Base-by-base conservation (phyloP, 2,113 vertebrate species). In the Thryonomys swinderianus region DNA sequence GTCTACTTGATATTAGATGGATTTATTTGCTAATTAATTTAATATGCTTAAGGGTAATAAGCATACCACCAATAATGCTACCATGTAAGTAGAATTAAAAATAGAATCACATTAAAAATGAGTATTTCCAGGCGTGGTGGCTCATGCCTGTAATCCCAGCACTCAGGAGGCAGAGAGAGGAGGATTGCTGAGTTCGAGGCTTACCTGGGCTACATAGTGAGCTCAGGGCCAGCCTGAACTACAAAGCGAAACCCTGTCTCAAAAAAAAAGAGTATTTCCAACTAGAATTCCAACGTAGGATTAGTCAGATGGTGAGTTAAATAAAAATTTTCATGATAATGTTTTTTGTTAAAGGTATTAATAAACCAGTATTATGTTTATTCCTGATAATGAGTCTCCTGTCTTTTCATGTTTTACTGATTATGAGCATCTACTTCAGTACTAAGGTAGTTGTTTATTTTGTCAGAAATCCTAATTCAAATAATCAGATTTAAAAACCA, bases 21-120 rank as follows among this genome's bases (percentile, higher is more conserved):
- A 95, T 57, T 96, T 96, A 76, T 53, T 86, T 94, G 94, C 32
- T 90, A 97, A 90, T 66, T 48, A 48, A 94, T 91, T 25, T 88
- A 97, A 98, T 98, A 96, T 85, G 91, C 81, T 82, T 97, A 48
- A 48, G 81, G n/a, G n/a, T n/a, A n/a, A n/a, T n/a, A n/a, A n/a
- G n/a, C n/a, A n/a, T n/a, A n/a, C n/a, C 59, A 96, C 53, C 67
- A 97, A 81, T 82, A 93, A 94, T 69, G 95, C 69, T 94, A 83
- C 76, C 92, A 93, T 25, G 32, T 79, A 96, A 96, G 79, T 71
- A 93, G 53, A 97, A 94, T 27, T 45, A 89, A 93, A 96, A 90
- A 88, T 81, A 96, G 62, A 32, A 95, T n/a, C 42, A 95, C 94
- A 93, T 32, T 42, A 92, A 83, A 76, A 95, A 62, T 82, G 76